Evolutionary conservation across 2,113 vertebrate species (phyloP).

Genomic region (Etheostoma cragini): DNA sequence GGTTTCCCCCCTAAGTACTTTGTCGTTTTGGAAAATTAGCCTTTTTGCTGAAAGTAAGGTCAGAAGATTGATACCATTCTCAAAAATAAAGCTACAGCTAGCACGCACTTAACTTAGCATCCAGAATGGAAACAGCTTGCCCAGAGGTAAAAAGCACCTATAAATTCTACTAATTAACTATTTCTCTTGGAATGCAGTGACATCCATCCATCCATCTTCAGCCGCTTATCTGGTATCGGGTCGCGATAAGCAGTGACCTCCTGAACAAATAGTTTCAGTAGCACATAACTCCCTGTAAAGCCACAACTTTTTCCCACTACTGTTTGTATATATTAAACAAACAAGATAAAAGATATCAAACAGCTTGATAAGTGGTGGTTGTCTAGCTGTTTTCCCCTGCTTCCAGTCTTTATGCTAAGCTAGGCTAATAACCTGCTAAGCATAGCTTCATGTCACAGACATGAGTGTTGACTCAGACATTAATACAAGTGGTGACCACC

Average conservation of each 20-base stretch:
- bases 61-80: background rate
- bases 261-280: background rate
- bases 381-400: background rate
- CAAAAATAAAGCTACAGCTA: background rate
- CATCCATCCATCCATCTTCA: background rate
- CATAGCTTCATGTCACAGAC: background rate
- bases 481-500: background rate
- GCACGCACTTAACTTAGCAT: background rate
- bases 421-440: too few species aligned
- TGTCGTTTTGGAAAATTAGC: background rate
- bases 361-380: background rate
- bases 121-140: background rate
- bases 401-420: background rate
- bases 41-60: background rate
- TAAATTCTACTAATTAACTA: background rate
- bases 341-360: too few species aligned
- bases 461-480: background rate
- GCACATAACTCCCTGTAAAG: background rate
- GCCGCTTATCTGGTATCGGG: too few species aligned
- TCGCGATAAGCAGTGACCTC: background rate
- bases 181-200: background rate
- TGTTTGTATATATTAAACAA: background rate
- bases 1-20: too few species aligned
- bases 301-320: background rate
- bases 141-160: background rate